These are phyloP conservation scores for Phymanthus crucifer DNA, from an alignment of 92 coral and sea anemone genomes.

Conservation along the genomic window DNA sequence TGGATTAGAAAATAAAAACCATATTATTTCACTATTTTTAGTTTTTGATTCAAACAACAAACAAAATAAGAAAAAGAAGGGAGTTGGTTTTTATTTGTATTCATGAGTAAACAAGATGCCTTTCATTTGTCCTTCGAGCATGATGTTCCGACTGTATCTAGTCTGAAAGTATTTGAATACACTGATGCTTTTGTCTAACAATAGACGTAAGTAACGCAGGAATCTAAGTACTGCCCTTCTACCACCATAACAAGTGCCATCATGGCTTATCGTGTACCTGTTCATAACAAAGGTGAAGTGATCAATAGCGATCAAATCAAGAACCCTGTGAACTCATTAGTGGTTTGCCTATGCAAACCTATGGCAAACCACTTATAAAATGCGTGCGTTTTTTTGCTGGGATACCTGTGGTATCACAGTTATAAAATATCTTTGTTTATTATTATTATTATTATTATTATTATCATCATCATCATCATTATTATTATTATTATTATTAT, in stretches of 20 bases:
- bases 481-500: too few species aligned
- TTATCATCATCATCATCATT: too few species aligned
- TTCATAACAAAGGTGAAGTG: neutral
- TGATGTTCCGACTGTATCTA: neutral
- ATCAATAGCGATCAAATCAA: neutral
- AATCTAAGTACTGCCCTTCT: neutral
- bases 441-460: too few species aligned
- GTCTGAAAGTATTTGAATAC: neutral
- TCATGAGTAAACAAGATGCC: neutral
- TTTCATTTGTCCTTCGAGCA: neutral
- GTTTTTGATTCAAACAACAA: too few species aligned
- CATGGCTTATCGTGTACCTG: neutral
- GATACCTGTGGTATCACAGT: too few species aligned
- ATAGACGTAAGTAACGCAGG: neutral
- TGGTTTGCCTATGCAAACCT: too few species aligned
- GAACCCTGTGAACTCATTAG: too few species aligned
- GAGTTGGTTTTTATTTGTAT: neutral
- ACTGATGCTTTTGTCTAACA: neutral
- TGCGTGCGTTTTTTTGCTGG: too few species aligned
- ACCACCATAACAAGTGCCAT: neutral
- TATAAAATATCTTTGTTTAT: too few species aligned
- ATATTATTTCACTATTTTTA: neutral
- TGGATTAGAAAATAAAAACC: neutral
- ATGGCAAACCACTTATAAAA: too few species aligned
- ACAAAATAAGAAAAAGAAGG: too few species aligned